Conservation (phyloP, 2,888 invertebrate genomes). For the Cryptocephalus moraei region DNA sequence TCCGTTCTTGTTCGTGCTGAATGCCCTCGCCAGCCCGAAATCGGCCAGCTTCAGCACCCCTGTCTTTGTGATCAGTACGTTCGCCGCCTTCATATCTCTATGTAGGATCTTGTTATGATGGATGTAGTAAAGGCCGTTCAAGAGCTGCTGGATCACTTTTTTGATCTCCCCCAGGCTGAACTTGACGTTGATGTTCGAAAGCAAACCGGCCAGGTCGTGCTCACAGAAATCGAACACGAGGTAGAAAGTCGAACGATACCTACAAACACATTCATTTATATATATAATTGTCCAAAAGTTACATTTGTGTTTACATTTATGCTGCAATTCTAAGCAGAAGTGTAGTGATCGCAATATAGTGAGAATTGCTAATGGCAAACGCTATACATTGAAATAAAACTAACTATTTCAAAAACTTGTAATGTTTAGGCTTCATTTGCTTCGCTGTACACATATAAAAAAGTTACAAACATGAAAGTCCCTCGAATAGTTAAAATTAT, state of each 20-base stretch:
- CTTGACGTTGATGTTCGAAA: slow-evolving; percentile 92
- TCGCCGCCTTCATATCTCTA: slow-evolving; percentile 98
- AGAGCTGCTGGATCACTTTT: slow-evolving; percentile 78
- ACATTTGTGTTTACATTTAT: too few relatives aligned
- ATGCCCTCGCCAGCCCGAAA: slow-evolving; percentile 93
- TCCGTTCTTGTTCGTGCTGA: slow-evolving; percentile 79
- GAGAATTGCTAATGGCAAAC: too few relatives aligned
- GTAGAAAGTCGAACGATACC: slow-evolving; percentile 78
- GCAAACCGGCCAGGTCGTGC: slow-evolving; percentile 91
- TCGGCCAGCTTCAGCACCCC: slow-evolving; percentile 93
- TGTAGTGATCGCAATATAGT: too few relatives aligned
- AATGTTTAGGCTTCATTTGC: too few relatives aligned
- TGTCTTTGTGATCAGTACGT: slow-evolving; percentile 92
- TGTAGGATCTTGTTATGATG: slow-evolving; percentile 93
- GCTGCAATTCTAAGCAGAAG: too few relatives aligned
- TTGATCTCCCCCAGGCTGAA: slow-evolving; percentile 96
- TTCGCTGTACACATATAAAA: too few relatives aligned
- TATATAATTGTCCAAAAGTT: too few relatives aligned
- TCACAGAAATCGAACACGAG: slow-evolving; percentile 98
- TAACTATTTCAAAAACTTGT: too few relatives aligned
- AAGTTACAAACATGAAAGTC: too few relatives aligned
- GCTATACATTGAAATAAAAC: too few relatives aligned
- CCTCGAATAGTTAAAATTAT: too few relatives aligned
- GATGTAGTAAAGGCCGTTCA: slow-evolving; percentile 90
- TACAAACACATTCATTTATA: too few relatives aligned